A percentile compares a stretch with the other conserved stretches of the same genome.
These are phyloP conservation scores for Andrena bicolor DNA, from an alignment of 2,888 invertebrate genomes.

Conservation along the genomic window DNA sequence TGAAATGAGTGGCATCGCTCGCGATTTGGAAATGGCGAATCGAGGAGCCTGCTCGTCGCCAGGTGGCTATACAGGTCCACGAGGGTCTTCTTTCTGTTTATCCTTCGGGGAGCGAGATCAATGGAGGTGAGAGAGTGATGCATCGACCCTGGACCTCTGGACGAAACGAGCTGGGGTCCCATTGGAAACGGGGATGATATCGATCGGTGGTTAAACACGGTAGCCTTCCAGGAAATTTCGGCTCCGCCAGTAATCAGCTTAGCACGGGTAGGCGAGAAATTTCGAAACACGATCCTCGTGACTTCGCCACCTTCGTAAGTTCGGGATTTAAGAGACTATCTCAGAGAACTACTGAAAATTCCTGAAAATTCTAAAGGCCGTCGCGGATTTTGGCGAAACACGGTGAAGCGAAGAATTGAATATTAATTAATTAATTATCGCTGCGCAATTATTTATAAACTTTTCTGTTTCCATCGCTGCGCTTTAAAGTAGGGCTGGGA, in stretches of 20 bases:
- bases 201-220: conserved; percentile 50
- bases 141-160: not conserved
- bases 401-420: too few species aligned
- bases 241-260: conserved; percentile 31
- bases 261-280: conserved; percentile 9
- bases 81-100: not conserved
- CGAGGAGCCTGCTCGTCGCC: conserved; percentile 19
- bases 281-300: not conserved
- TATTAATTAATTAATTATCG: too few species aligned
- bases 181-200: conserved; percentile 37
- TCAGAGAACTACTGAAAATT: too few species aligned
- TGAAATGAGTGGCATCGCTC: conserved; percentile 49
- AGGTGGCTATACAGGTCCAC: not conserved
- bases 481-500: too few species aligned
- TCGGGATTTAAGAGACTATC: too few species aligned
- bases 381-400: too few species aligned
- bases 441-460: too few species aligned
- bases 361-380: too few species aligned
- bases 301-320: not conserved
- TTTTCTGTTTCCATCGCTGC: too few species aligned
- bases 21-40: conserved; percentile 47
- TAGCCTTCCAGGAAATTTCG: conserved; percentile 37
- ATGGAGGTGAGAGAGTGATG: not conserved
- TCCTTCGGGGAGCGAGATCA: not conserved
- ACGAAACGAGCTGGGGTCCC: not conserved